phyloP scores from a whole-genome alignment of 92 coral and sea anemone genomes.

The Porites evermanni region DNA sequence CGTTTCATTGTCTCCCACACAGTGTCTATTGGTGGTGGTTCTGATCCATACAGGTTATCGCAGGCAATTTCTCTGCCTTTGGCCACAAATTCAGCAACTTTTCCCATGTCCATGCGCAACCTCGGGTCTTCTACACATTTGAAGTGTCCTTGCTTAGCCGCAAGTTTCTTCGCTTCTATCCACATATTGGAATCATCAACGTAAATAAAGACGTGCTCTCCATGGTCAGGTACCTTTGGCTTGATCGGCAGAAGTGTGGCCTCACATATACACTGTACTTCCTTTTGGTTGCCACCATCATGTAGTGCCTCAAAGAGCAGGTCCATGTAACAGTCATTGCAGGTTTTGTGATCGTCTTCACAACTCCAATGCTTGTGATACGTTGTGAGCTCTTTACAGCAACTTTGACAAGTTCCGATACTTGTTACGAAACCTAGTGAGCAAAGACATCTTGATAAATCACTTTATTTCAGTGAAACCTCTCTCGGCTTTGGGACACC shows the following conservation, averaged over 20 bases:
- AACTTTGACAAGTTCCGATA: not conserved
- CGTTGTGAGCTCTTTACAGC: not conserved
- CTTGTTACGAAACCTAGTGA: constrained; percentile 12
- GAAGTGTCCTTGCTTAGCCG: constrained; percentile 13
- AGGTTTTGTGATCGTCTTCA: constrained; percentile 12
- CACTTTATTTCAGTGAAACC: too few relatives aligned
- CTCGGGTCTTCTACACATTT: constrained; percentile 41
- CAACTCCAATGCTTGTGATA: constrained; percentile 33
- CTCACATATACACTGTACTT: constrained; percentile 24
- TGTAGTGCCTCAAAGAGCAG: not conserved
- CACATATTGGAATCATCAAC: constrained; percentile 61
- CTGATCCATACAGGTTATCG: constrained; percentile 50
- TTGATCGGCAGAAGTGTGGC: not conserved
- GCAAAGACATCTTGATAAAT: not conserved
- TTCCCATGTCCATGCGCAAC: constrained; percentile 47
- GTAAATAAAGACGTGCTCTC: constrained; percentile 40
- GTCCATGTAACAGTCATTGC: constrained; percentile 15
- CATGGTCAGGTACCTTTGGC: not conserved
- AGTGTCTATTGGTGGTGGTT: constrained; percentile 54
- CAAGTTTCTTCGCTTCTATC: constrained; percentile 59
- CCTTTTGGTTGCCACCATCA: not conserved
- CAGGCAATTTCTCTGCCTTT: constrained; percentile 35
- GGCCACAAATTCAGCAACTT: constrained; percentile 41
- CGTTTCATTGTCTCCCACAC: constrained; percentile 45
- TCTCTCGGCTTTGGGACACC: too few relatives aligned